Evolutionary conservation across 2,888 invertebrate genomes (phyloP).

Genomic region (Allygus modestus): DNA sequence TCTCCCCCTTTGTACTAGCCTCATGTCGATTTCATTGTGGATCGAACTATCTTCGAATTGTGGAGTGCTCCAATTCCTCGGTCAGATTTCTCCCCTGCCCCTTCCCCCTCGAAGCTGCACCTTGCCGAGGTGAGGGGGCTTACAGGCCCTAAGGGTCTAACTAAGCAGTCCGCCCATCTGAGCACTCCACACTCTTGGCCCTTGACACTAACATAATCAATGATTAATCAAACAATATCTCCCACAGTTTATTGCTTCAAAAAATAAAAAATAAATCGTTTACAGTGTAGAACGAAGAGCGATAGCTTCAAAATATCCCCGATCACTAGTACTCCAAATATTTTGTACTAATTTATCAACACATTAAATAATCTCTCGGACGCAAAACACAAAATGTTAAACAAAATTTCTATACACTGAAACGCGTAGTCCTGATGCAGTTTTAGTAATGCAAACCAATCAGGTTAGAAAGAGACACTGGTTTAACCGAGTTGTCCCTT

Average conservation of each 20-base stretch:
- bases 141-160: constrained; percentile 50
- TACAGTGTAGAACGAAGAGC: too few relatives aligned
- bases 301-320: too few relatives aligned
- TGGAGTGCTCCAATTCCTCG: constrained; percentile 35
- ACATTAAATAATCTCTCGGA: too few relatives aligned
- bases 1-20: neutral
- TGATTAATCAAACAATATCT: too few relatives aligned
- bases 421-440: too few relatives aligned
- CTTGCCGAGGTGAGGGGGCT: constrained; percentile 60
- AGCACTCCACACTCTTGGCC: constrained; percentile 42
- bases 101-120: constrained; percentile 57
- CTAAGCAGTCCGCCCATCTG: constrained; percentile 44
- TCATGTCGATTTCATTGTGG: neutral
- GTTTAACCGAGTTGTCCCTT: neutral
- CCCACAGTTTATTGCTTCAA: too few relatives aligned
- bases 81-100: neutral
- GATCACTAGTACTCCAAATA: too few relatives aligned
- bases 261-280: too few relatives aligned
- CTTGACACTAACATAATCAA: neutral
- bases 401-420: too few relatives aligned
- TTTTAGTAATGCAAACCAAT: neutral
- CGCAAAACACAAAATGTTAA: too few relatives aligned
- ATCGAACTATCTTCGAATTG: neutral
- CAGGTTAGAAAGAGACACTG: neutral
- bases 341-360: too few relatives aligned